Evolutionary conservation across 2,888 invertebrate species (phyloP).

Genomic region (Chouioia cunea): DNA sequence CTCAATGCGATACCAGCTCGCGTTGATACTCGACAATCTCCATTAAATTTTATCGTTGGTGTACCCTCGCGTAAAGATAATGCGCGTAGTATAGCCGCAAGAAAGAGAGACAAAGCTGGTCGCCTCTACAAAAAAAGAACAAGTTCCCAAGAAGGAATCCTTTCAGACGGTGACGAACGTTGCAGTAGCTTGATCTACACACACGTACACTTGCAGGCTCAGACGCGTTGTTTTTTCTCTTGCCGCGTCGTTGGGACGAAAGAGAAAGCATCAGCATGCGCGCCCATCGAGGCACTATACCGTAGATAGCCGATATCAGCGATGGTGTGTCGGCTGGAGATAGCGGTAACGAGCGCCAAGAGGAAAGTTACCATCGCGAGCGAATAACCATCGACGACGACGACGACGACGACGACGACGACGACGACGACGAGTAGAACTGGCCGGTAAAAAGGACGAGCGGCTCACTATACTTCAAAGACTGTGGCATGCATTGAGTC

Average conservation of each 20-base stretch:
- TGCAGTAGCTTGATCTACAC: not conserved
- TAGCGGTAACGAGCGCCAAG: slow-evolving; percentile 57
- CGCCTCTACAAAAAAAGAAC: too few species aligned
- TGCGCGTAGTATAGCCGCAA: slow-evolving; percentile 18
- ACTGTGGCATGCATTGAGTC: too few species aligned
- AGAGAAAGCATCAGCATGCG: not conserved
- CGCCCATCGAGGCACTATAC: not conserved
- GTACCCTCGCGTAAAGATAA: slow-evolving; percentile 33
- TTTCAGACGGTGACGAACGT: slow-evolving; percentile 29
- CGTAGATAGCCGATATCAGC: slow-evolving; percentile 30
- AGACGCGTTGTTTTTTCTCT: not conserved
- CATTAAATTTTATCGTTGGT: slow-evolving; percentile 42
- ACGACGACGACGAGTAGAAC: not conserved
- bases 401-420: slow-evolving; percentile 24
- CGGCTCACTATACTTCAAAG: too few species aligned
- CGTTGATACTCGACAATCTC: slow-evolving; percentile 32
- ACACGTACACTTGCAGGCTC: too few species aligned
- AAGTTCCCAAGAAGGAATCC: slow-evolving; percentile 33
- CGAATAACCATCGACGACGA: slow-evolving; percentile 57
- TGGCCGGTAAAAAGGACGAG: slow-evolving; percentile 17
- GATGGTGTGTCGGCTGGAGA: slow-evolving; percentile 56
- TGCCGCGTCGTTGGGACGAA: not conserved
- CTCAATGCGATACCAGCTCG: slow-evolving; percentile 1
- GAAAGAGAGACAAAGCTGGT: slow-evolving; percentile 4
- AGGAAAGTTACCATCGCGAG: slow-evolving; percentile 60